Evolutionary conservation across 2,888 invertebrate genomes (phyloP).

Genomic region (Colostygia pectinataria): DNA sequence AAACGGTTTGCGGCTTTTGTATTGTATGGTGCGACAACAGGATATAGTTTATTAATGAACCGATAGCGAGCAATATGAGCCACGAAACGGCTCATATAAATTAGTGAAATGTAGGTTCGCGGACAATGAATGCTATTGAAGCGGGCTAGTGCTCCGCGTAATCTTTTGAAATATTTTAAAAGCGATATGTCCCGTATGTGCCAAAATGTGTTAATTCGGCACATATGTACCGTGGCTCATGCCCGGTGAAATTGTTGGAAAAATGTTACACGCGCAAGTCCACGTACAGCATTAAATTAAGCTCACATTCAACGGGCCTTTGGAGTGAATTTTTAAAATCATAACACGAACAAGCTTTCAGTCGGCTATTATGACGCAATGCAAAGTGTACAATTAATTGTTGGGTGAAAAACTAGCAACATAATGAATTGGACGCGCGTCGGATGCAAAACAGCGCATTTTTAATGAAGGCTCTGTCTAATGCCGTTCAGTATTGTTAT

Average conservation of each 20-base stretch:
- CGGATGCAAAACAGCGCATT: slow-evolving; percentile 26
- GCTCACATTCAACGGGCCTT: slow-evolving; percentile 46
- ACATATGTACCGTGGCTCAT: slow-evolving; percentile 53
- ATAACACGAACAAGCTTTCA: slow-evolving; percentile 40
- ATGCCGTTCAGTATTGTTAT: slow-evolving; percentile 8
- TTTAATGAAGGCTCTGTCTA: slow-evolving; percentile 17
- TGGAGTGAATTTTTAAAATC: slow-evolving; percentile 45
- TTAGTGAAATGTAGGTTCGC: slow-evolving; percentile 56
- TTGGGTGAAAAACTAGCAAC: slow-evolving; percentile 22
- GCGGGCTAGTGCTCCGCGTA: slow-evolving; percentile 50
- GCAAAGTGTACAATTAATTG: slow-evolving; percentile 34
- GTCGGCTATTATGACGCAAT: slow-evolving; percentile 35
- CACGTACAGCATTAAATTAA: slow-evolving; percentile 60
- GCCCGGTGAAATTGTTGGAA: slow-evolving; percentile 53
- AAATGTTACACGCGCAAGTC: slow-evolving; percentile 50
- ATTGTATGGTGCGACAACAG: slow-evolving; percentile 55
- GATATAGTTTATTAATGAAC: slow-evolving; percentile 73
- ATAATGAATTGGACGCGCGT: slow-evolving; percentile 28
- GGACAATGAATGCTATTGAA: slow-evolving; percentile 60
- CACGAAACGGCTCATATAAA: slow-evolving; percentile 62
- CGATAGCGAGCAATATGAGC: slow-evolving; percentile 63
- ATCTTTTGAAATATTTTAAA: slow-evolving; percentile 66
- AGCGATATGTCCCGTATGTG: slow-evolving; percentile 56
- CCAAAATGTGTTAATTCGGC: slow-evolving; percentile 69
- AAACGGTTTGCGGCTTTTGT: slow-evolving; percentile 59